These are phyloP conservation scores for Trichopoda pennipes DNA, from an alignment of 2,888 invertebrate genomes.

Conservation along the genomic window DNA sequence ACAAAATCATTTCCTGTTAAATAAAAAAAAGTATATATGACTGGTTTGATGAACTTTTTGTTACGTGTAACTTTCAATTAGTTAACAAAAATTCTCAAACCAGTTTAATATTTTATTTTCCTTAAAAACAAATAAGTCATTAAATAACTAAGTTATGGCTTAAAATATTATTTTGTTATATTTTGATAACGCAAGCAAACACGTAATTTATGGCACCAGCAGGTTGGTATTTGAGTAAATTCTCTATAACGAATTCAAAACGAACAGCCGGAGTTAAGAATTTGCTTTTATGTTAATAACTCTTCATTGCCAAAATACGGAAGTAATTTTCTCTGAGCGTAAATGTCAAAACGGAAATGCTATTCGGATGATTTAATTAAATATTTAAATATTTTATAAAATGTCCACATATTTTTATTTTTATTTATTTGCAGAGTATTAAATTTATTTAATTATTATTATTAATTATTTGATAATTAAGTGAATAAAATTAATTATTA, in stretches of 20 bases:
- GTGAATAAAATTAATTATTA: too few relatives aligned
- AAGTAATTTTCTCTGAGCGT: conserved; percentile 6
- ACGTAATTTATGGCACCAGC: not conserved
- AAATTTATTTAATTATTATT: too few relatives aligned
- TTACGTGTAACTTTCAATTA: conserved; percentile 42
- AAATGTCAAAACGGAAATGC: too few relatives aligned
- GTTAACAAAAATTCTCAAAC: conserved; percentile 13
- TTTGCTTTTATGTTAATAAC: not conserved
- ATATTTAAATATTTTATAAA: not conserved
- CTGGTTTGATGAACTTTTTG: conserved; percentile 40
- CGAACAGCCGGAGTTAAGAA: not conserved
- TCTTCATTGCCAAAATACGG: conserved; percentile 25
- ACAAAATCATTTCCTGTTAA: conserved; percentile 43
- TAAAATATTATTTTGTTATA: too few relatives aligned
- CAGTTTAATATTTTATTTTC: conserved; percentile 3
- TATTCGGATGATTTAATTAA: too few relatives aligned
- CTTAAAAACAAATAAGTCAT: not conserved
- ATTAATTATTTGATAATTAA: too few relatives aligned
- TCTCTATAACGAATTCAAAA: not conserved
- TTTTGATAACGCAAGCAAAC: too few relatives aligned
- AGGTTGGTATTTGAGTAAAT: not conserved
- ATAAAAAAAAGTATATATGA: conserved; percentile 1
- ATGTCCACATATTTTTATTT: not conserved
- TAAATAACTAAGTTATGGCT: too few relatives aligned
- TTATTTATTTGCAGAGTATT: not conserved